Conservation (phyloP, 2,888 invertebrate genomes). For the Invenusta paracnida region DNA sequence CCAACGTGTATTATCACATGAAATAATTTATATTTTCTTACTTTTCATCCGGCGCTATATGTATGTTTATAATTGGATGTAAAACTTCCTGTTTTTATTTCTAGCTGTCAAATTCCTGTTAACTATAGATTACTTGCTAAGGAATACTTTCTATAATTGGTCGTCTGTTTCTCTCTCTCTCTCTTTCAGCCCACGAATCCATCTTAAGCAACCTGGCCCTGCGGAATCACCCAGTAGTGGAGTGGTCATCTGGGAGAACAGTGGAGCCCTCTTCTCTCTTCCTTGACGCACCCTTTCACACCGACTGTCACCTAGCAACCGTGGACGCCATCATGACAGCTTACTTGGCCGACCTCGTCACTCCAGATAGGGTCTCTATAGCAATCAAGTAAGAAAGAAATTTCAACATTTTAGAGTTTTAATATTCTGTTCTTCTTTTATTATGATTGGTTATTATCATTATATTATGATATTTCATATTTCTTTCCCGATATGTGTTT, state of each 20-base stretch:
- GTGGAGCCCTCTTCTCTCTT: not conserved
- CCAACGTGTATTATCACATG: too few species aligned
- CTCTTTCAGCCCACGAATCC: not conserved
- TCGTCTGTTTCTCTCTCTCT: too few species aligned
- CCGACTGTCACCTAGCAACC: not conserved
- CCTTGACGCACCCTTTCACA: not conserved
- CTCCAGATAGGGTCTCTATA: not conserved
- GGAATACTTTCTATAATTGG: too few species aligned
- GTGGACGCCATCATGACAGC: not conserved
- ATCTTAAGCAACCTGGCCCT: not conserved
- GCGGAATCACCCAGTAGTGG: not conserved
- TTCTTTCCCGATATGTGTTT: not conserved
- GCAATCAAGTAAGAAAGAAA: not conserved
- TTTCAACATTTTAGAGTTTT: too few species aligned
- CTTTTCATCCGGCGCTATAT: too few species aligned
- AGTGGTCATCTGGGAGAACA: not conserved
- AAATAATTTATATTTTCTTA: too few species aligned
- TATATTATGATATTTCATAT: not conserved
- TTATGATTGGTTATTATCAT: too few species aligned
- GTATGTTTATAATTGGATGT: too few species aligned
- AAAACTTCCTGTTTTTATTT: too few species aligned
- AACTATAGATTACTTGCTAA: too few species aligned
- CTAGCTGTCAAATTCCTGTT: too few species aligned
- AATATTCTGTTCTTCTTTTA: too few species aligned
- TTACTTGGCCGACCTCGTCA: not conserved